These are phyloP conservation scores for Priocnemis perturbator DNA, from an alignment of 2,888 invertebrate genomes.

Conservation along the genomic window DNA sequence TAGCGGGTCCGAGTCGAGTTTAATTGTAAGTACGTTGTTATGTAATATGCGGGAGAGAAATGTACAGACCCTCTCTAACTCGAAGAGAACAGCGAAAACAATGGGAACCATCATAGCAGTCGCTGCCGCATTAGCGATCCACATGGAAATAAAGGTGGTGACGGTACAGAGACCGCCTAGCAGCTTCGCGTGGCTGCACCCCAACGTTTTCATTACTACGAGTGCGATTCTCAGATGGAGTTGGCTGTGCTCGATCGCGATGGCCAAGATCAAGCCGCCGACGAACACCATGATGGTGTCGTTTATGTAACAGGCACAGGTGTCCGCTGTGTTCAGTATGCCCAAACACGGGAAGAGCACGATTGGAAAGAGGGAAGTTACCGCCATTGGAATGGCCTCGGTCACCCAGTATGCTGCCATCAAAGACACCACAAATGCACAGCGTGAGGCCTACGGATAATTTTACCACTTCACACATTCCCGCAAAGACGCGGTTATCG, in stretches of 20 bases:
- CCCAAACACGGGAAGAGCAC: conserved; percentile 86
- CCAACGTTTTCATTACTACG: conserved; percentile 82
- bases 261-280: conserved; percentile 91
- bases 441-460: conserved; percentile 73
- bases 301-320: conserved; percentile 84
- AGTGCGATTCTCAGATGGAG: conserved; percentile 90
- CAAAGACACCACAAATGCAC: conserved; percentile 85
- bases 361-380: conserved; percentile 88
- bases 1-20: no score
- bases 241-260: conserved; percentile 91
- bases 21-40: no score
- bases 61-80: conserved; percentile 69
- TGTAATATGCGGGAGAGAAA: no score
- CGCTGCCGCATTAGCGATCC: conserved; percentile 79
- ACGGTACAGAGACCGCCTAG: conserved; percentile 52
- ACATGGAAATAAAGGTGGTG: conserved; percentile 78
- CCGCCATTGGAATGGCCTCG: conserved; percentile 85
- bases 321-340: conserved; percentile 67
- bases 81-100: conserved; percentile 75
- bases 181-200: conserved; percentile 80
- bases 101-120: conserved; percentile 78
- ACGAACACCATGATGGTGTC: conserved; percentile 86
- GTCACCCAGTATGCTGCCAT: conserved; percentile 90
- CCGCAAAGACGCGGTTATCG: no score
- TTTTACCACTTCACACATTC: no score